Evolutionary conservation across 2,797 vertebrate species (phyloP).

Genomic region (Clamator glandarius): DNA sequence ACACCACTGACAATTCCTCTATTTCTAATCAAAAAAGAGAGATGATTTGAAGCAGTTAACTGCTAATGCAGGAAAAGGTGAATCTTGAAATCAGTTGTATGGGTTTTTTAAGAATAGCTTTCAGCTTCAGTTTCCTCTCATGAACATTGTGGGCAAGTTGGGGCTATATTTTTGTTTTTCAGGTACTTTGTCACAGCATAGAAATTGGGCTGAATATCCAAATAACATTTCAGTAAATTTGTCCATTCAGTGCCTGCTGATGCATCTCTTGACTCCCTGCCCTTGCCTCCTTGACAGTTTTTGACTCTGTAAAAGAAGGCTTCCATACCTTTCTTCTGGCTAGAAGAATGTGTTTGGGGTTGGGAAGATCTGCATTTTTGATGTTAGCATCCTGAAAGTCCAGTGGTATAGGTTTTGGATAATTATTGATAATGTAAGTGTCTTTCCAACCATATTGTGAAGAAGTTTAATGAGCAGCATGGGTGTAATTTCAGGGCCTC

Average conservation of each 20-base stretch:
- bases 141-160: neutral
- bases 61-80: neutral
- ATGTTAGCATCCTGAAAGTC: neutral
- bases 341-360: neutral
- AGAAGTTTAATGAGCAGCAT: neutral
- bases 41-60: neutral
- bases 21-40: neutral
- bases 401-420: neutral
- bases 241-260: neutral
- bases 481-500: neutral
- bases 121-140: neutral
- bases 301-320: neutral
- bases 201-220: neutral
- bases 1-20: neutral
- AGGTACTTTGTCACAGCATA: neutral
- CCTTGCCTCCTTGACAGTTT: neutral
- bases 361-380: neutral
- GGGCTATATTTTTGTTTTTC: neutral
- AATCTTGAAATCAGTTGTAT: neutral
- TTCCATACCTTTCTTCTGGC: neutral
- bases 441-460: neutral
- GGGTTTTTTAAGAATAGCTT: neutral
- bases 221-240: neutral
- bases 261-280: neutral
- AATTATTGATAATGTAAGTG: neutral